Conservation (phyloP, 2,113 vertebrate genomes). For the Gymnocephalus cernua region DNA sequence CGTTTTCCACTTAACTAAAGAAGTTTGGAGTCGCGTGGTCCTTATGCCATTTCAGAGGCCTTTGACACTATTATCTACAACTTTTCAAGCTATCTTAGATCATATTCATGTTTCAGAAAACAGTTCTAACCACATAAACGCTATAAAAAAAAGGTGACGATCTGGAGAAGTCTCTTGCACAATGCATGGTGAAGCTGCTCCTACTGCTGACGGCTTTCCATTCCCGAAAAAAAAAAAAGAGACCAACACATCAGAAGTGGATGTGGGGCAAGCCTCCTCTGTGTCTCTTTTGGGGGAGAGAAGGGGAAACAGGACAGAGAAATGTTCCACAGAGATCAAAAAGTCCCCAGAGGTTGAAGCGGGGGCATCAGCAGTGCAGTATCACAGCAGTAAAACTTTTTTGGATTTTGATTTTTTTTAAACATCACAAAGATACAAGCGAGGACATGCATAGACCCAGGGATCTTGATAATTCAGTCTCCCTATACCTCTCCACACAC, state of each 20-base stretch:
- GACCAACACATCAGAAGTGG: constrained; percentile 8
- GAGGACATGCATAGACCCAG: constrained; percentile 9
- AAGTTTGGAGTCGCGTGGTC: background rate
- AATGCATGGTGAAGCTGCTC: background rate
- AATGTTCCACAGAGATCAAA: constrained; percentile 38
- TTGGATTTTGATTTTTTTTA: no score
- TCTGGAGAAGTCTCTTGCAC: background rate
- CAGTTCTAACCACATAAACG: background rate
- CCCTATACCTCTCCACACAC: constrained; percentile 21
- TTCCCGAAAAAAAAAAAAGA: constrained; percentile 44
- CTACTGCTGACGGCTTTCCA: background rate
- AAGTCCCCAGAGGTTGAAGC: constrained; percentile 38
- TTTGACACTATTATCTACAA: background rate
- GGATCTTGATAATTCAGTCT: constrained; percentile 29
- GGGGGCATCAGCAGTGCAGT: constrained; percentile 28
- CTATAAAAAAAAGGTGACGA: background rate
- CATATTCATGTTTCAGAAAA: background rate
- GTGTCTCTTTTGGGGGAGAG: background rate
- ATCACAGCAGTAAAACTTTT: background rate
- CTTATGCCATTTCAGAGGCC: constrained; percentile 2
- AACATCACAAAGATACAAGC: background rate
- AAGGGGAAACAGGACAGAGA: constrained; percentile 2
- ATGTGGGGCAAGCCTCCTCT: background rate
- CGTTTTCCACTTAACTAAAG: constrained; percentile 11
- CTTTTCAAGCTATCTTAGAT: background rate